Evolutionary conservation across 1,140 invertebrate genomes (phyloP).

Genomic region (Conus betulinus): DNA sequence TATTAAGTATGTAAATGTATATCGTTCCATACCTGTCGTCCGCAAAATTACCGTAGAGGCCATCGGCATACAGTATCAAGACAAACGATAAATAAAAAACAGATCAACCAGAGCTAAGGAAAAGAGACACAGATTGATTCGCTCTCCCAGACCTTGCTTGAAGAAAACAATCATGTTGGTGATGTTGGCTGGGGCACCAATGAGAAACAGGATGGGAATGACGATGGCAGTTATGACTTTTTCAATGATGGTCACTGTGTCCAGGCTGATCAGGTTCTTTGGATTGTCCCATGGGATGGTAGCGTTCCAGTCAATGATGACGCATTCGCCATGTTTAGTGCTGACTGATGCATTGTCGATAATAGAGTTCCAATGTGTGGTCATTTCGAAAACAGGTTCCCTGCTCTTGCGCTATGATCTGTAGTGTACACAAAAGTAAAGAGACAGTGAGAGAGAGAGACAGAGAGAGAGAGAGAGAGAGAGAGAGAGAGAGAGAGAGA

Average conservation of each 20-base stretch:
- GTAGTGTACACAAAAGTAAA: too few species aligned
- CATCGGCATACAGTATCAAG: neutral
- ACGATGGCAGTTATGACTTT: neutral
- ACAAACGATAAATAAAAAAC: neutral
- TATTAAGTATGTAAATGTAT: neutral
- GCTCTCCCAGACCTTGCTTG: neutral
- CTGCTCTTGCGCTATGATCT: too few species aligned
- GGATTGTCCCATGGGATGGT: neutral
- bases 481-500: too few species aligned
- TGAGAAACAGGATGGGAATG: neutral
- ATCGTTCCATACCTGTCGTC: neutral
- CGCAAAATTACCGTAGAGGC: neutral
- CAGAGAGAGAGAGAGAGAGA: too few species aligned
- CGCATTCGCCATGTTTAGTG: too few species aligned
- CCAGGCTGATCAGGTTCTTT: neutral
- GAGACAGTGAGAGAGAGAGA: too few species aligned
- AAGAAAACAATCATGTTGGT: neutral
- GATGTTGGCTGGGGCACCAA: neutral
- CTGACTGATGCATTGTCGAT: too few species aligned
- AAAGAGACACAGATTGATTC: neutral
- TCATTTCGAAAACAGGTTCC: too few species aligned
- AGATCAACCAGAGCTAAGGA: neutral
- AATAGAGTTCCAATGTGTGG: too few species aligned
- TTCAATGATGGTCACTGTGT: neutral
- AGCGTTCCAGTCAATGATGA: neutral